phyloP scores from a whole-genome alignment of 2,888 invertebrate genomes.

The Mesoligia furuncula region DNA sequence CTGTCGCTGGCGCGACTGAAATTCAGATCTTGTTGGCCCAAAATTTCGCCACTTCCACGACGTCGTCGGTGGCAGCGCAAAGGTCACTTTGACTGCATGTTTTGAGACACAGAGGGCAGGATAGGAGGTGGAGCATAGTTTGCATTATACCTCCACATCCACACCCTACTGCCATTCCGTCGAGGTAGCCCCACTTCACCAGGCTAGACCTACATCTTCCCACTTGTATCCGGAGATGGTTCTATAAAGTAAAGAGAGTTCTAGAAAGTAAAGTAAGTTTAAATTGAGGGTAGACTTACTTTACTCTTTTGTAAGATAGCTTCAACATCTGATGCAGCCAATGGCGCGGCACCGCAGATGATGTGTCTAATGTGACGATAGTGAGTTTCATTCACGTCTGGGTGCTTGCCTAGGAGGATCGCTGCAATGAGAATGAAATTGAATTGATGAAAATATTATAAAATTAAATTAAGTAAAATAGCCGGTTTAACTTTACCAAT shows the following conservation, averaged over 20 bases:
- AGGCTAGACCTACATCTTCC: neutral
- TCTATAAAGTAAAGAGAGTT: neutral
- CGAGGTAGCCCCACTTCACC: neutral
- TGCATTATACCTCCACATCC: neutral
- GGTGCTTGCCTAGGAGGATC: constrained; percentile 85
- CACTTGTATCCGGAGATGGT: neutral
- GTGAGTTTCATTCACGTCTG: constrained; percentile 82
- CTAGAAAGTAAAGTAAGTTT: neutral
- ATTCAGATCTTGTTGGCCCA: too few relatives aligned
- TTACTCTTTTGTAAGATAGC: constrained; percentile 81
- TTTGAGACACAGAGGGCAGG: neutral
- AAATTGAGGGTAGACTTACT: constrained; percentile 64
- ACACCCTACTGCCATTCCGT: neutral
- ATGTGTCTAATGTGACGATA: constrained; percentile 79
- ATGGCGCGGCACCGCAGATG: constrained; percentile 84
- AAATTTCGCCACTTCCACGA: too few relatives aligned
- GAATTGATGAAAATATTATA: neutral
- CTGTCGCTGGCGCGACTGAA: too few relatives aligned
- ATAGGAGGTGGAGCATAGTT: neutral
- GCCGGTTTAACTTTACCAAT: neutral
- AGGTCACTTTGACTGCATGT: neutral
- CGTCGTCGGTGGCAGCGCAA: neutral
- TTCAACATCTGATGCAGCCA: constrained; percentile 81
- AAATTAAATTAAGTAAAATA: neutral
- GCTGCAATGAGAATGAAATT: constrained; percentile 73